A percentile compares a stretch with the other conserved stretches of the same genome.
phyloP scores from a whole-genome alignment of 2,888 invertebrate species.

The Lydus trimaculatus region DNA sequence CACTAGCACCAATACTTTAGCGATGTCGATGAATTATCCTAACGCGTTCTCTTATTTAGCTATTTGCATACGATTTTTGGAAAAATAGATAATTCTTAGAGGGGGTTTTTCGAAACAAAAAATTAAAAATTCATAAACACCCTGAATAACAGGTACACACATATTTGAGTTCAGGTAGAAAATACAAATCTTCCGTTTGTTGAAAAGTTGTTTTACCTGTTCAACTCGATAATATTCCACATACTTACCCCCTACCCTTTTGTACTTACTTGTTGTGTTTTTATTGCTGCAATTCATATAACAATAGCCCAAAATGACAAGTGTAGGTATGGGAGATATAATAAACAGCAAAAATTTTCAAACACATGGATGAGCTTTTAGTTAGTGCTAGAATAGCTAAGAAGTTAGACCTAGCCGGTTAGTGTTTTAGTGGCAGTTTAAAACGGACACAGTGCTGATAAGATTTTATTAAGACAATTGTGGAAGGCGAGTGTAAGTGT shows the following conservation, averaged over 20 bases:
- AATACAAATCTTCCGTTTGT: neutral
- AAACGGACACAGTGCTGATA: too few relatives aligned
- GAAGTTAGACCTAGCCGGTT: neutral
- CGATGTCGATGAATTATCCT: too few relatives aligned
- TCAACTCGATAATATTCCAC: neutral
- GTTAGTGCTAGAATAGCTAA: neutral
- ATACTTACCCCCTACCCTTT: neutral
- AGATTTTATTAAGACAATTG: too few relatives aligned
- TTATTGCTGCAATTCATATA: neutral
- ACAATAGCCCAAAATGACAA: slow-evolving; percentile 6
- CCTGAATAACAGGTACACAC: neutral
- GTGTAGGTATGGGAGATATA: neutral
- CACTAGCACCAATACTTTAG: too few relatives aligned
- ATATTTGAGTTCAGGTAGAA: neutral
- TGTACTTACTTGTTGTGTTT: neutral
- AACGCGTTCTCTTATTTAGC: too few relatives aligned
- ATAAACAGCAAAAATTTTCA: neutral
- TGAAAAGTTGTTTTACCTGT: too few relatives aligned
- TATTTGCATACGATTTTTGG: too few relatives aligned
- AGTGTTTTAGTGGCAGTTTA: neutral
- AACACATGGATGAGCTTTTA: slow-evolving; percentile 3
- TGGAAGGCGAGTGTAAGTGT: too few relatives aligned
- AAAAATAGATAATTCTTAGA: too few relatives aligned
- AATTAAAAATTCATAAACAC: neutral
- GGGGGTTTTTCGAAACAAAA: neutral